A percentile compares a stretch with the other conserved stretches of the same genome.
Evolutionary conservation across 2,797 vertebrate species (phyloP).

Genomic region (Syndactyla subalaris): DNA sequence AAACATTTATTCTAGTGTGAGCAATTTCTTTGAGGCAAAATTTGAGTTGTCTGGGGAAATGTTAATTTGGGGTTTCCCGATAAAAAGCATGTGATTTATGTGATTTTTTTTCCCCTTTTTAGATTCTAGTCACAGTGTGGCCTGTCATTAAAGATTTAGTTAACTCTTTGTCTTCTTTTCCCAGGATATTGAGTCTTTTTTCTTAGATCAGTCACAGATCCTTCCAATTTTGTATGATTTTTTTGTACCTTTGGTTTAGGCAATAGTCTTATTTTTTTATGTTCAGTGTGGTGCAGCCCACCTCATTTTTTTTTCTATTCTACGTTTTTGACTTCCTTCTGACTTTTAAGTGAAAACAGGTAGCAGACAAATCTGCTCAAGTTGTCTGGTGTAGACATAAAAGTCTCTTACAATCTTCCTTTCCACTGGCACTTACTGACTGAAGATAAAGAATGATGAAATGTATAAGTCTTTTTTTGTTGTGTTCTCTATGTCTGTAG

Average conservation of each 20-base stretch:
- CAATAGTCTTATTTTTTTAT: not conserved
- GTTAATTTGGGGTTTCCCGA: constrained; percentile 6
- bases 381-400: not conserved
- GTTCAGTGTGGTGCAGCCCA: not conserved
- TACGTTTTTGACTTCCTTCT: not conserved
- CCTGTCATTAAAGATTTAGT: not conserved
- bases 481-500: not conserved
- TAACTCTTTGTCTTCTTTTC: not conserved
- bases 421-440: not conserved
- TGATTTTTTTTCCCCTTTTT: not conserved
- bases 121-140: not conserved
- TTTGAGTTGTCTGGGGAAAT: not conserved
- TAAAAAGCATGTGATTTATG: not conserved
- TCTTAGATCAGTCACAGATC: not conserved
- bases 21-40: constrained; percentile 14
- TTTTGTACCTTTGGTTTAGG: not conserved
- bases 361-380: not conserved
- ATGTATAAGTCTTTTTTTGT: not conserved
- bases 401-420: not conserved
- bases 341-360: not conserved
- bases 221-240: not conserved
- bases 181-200: not conserved
- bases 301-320: not conserved
- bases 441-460: not conserved
- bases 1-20: not conserved